A percentile compares a stretch with the other conserved stretches of the same genome.
Conservation (phyloP, 2,113 vertebrate species). For the Pampusana beccarii region DNA sequence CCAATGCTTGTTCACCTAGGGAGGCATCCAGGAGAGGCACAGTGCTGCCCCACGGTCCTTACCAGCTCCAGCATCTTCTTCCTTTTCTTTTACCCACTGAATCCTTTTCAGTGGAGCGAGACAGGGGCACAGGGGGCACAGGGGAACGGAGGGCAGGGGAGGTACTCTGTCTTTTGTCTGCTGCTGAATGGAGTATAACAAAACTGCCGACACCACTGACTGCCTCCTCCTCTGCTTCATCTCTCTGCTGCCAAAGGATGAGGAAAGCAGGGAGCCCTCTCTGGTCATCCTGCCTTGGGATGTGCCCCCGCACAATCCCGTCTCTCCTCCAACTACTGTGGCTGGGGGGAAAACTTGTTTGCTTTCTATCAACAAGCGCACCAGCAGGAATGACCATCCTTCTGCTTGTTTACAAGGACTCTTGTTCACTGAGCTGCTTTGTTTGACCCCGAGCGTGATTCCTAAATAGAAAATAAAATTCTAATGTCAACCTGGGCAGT, state of each 20-base stretch:
- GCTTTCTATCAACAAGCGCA: not conserved
- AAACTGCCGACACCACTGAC: accelerated
- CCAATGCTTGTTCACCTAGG: conserved; percentile 17
- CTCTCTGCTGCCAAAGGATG: not conserved
- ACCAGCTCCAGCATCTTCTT: not conserved
- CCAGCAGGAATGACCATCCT: not conserved
- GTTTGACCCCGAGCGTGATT: not conserved
- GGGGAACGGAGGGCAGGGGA: not conserved
- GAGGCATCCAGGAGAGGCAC: not conserved
- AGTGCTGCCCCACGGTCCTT: not conserved
- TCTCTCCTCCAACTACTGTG: not conserved
- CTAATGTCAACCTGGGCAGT: not conserved
- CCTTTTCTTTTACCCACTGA: not conserved
- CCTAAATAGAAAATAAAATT: conserved; percentile 15
- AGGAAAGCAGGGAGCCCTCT: not conserved
- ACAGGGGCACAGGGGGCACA: accelerated
- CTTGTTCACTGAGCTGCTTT: not conserved
- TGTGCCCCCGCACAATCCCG: accelerated
- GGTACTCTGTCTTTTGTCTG: not conserved
- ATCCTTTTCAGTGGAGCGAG: not conserved
- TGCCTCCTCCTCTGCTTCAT: not conserved
- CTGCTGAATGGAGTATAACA: not conserved
- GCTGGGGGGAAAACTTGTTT: not conserved
- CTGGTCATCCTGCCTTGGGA: not conserved
- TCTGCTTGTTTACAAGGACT: not conserved